phyloP scores from a whole-genome alignment of 2,888 invertebrate genomes.

The Prosapia bicincta region DNA sequence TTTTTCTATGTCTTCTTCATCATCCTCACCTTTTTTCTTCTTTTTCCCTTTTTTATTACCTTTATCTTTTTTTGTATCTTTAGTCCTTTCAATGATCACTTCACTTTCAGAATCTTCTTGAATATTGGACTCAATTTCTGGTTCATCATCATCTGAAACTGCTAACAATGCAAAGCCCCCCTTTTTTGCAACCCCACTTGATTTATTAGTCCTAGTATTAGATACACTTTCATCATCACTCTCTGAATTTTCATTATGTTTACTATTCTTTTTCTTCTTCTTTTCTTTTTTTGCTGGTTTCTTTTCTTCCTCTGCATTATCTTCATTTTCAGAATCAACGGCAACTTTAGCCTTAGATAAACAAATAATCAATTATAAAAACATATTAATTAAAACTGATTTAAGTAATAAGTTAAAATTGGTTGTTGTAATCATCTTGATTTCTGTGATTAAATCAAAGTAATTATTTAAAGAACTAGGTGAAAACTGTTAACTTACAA shows the following conservation, averaged over 20 bases:
- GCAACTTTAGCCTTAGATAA: constrained; percentile 27
- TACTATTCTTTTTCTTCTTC: constrained; percentile 21
- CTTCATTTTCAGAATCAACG: constrained; percentile 30
- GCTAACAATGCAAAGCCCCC: constrained; percentile 37
- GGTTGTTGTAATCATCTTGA: too few relatives aligned
- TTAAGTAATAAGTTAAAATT: too few relatives aligned
- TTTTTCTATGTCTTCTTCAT: constrained; percentile 77
- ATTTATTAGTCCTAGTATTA: constrained; percentile 45
- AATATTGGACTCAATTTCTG: constrained; percentile 27
- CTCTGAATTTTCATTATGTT: constrained; percentile 43
- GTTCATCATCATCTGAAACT: constrained; percentile 35
- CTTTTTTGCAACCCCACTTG: constrained; percentile 34
- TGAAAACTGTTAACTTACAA: too few relatives aligned
- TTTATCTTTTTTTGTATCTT: constrained; percentile 25
- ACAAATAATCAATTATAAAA: neutral
- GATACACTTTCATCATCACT: constrained; percentile 45
- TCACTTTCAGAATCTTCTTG: constrained; percentile 43
- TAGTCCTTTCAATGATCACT: constrained; percentile 22
- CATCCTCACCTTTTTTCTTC: constrained; percentile 71
- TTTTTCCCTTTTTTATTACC: constrained; percentile 45
- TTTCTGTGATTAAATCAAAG: too few relatives aligned
- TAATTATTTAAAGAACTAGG: too few relatives aligned
- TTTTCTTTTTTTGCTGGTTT: constrained; percentile 24
- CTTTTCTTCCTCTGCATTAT: constrained; percentile 9
- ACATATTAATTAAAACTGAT: too few relatives aligned